Evolutionary conservation across 2,797 vertebrate genomes (phyloP).

Genomic region (Cygnus olor): DNA sequence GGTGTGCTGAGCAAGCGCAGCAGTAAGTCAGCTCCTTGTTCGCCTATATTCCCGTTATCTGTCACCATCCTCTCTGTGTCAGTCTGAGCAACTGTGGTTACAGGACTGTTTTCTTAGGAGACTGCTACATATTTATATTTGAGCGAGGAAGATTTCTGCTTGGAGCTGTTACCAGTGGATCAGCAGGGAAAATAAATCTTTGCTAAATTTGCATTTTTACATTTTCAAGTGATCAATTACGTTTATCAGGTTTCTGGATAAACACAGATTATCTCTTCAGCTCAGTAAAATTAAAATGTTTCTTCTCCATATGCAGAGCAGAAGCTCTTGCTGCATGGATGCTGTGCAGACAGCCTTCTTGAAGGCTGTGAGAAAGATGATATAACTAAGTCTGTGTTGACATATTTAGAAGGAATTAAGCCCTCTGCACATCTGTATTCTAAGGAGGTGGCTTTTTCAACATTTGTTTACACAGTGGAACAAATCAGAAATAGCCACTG

Average conservation of each 20-base stretch:
- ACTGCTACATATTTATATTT: background rate
- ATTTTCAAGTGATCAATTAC: constrained; percentile 24
- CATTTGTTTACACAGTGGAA: constrained; percentile 18
- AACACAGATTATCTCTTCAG: constrained; percentile 7
- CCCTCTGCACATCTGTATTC: constrained; percentile 35
- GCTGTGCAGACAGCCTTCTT: background rate
- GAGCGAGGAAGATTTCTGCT: background rate
- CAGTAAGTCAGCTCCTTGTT: background rate
- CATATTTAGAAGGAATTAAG: constrained; percentile 7
- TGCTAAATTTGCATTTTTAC: background rate
- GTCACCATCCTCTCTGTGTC: background rate
- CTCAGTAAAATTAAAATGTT: background rate
- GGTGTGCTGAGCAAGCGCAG: background rate
- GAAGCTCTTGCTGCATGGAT: background rate
- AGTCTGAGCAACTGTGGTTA: background rate
- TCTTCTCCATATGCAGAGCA: background rate
- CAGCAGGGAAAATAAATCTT: background rate
- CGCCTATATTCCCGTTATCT: background rate
- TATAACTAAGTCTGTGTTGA: background rate
- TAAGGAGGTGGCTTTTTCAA: background rate
- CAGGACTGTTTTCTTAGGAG: constrained; percentile 10
- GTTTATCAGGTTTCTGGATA: constrained; percentile 32
- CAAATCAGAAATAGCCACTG: constrained; percentile 25
- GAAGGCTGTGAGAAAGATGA: constrained; percentile 10
- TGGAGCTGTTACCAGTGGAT: background rate